phyloP scores from a whole-genome alignment of 2,113 vertebrate species.

The Toxotes chatareus region DNA sequence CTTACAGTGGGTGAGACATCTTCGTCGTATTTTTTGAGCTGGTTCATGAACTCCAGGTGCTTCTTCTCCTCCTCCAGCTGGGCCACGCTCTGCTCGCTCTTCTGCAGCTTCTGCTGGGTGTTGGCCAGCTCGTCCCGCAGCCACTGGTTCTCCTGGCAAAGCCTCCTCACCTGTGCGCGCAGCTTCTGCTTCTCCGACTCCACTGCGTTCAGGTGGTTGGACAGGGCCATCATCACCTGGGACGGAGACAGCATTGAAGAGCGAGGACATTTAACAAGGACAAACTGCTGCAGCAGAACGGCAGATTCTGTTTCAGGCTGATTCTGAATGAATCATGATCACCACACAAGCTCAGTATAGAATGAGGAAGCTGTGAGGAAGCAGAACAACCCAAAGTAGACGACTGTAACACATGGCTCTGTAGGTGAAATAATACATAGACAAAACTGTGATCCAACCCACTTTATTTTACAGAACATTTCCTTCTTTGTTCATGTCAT shows the following conservation, averaged over 20 bases:
- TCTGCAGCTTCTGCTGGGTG: slow-evolving; percentile 98
- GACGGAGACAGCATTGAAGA: slow-evolving; percentile 10
- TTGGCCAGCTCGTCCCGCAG: slow-evolving; percentile 96
- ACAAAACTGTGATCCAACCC: not conserved
- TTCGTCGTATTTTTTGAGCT: slow-evolving; percentile 97
- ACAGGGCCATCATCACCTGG: slow-evolving; percentile 99
- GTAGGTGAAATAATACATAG: not conserved
- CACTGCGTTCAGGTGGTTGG: slow-evolving; percentile 95
- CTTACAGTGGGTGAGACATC: slow-evolving; percentile 89
- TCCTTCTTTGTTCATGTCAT: not conserved
- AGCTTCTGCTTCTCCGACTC: slow-evolving; percentile 99
- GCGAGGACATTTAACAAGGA: not conserved
- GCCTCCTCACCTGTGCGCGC: slow-evolving; percentile 93
- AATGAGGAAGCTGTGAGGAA: slow-evolving; percentile 57
- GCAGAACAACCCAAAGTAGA: slow-evolving; percentile 30
- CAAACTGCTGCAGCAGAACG: not conserved
- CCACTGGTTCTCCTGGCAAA: slow-evolving; percentile 99
- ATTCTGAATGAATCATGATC: slow-evolving; percentile 66
- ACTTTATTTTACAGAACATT: not conserved
- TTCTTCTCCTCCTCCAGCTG: slow-evolving; percentile 99
- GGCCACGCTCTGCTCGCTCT: slow-evolving; percentile 95
- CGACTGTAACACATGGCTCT: not conserved
- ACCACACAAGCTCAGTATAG: slow-evolving; percentile 60
- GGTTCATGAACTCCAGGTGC: slow-evolving; percentile 98
- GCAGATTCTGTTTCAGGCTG: not conserved